Evolutionary conservation across 2,888 invertebrate genomes (phyloP).

Genomic region (Sussaba pulchella): DNA sequence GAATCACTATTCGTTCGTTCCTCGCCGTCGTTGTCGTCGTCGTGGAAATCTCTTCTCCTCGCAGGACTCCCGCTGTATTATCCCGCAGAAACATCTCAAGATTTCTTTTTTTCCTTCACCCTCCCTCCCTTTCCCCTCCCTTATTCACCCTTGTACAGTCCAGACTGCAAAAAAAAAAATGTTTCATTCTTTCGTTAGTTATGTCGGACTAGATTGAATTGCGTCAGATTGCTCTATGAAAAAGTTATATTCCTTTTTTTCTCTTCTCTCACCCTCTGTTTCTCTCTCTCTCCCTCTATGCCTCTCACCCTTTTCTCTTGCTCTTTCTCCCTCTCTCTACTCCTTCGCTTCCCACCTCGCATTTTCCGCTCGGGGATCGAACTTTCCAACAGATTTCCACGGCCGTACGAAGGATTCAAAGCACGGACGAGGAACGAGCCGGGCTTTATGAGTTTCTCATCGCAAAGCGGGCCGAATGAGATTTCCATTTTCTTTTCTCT

Average conservation of each 20-base stretch:
- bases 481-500: constrained; percentile 29
- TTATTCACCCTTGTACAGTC: not conserved
- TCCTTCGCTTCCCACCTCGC: constrained; percentile 19
- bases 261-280: constrained; percentile 31
- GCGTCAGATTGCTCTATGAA: constrained; percentile 64
- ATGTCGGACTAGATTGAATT: constrained; percentile 79
- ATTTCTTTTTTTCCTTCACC: constrained; percentile 10
- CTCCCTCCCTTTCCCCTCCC: too few relatives aligned
- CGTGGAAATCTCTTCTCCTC: constrained; percentile 4
- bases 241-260: constrained; percentile 48
- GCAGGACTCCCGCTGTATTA: constrained; percentile 10
- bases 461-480: constrained; percentile 31
- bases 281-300: not conserved
- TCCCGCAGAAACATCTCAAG: constrained; percentile 31
- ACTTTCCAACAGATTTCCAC: constrained; percentile 40
- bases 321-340: not conserved
- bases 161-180: constrained; percentile 61
- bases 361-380: constrained; percentile 40
- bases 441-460: constrained; percentile 48
- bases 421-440: not conserved
- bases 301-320: too few relatives aligned
- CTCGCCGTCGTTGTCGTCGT: too few relatives aligned
- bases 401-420: constrained; percentile 6
- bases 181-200: constrained; percentile 82
- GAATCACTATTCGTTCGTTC: constrained; percentile 43